Conservation (phyloP, 2,797 vertebrate species). For the Nasua narica region DNA sequence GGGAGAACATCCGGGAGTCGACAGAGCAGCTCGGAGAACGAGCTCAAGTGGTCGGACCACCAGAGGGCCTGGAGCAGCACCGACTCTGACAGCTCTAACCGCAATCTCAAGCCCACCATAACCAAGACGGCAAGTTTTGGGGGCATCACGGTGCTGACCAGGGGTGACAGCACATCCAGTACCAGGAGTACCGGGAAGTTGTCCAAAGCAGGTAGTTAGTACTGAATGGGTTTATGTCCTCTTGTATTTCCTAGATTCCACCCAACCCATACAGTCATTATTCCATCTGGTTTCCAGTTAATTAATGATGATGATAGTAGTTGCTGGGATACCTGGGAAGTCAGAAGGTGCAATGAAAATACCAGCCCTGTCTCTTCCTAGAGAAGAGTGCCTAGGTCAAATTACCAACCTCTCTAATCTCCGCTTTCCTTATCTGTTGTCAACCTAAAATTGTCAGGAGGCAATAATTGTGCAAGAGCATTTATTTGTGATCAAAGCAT, state of each 20-base stretch:
- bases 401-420: not conserved
- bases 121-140: slow-evolving; percentile 88
- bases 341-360: not conserved
- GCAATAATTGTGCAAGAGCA: not conserved
- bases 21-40: slow-evolving; percentile 94
- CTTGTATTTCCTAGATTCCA: not conserved
- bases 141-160: slow-evolving; percentile 87
- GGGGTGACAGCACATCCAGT: slow-evolving; percentile 86
- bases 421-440: not conserved
- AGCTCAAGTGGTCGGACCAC: slow-evolving; percentile 90
- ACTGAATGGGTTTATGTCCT: not conserved
- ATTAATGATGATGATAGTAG: not conserved
- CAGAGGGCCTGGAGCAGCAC: slow-evolving; percentile 97
- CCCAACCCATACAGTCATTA: accelerated
- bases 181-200: slow-evolving; percentile 87
- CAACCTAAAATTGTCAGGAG: not conserved
- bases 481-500: not conserved
- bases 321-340: not conserved
- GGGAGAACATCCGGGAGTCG: slow-evolving; percentile 91
- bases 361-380: not conserved
- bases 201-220: slow-evolving; percentile 89
- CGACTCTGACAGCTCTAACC: slow-evolving; percentile 93
- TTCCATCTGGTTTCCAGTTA: not conserved
- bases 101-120: slow-evolving; percentile 87
- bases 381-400: not conserved